These are phyloP conservation scores for Aegotheles bennettii DNA, from an alignment of 2,113 vertebrate species.

Conservation along the genomic window DNA sequence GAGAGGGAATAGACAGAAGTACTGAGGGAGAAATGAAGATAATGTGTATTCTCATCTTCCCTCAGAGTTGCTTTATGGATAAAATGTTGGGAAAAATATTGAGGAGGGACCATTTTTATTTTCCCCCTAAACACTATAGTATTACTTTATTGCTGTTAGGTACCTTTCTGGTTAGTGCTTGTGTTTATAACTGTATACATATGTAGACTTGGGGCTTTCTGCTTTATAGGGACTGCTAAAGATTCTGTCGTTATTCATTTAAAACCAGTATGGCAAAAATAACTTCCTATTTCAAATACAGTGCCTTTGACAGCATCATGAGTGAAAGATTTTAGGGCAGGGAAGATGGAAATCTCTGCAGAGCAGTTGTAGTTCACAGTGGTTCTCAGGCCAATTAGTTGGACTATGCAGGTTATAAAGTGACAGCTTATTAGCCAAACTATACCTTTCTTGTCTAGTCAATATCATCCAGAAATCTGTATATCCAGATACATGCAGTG, in stretches of 20 bases:
- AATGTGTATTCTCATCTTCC: background rate
- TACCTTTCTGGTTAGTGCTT: background rate
- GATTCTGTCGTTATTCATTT: background rate
- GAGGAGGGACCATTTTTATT: background rate
- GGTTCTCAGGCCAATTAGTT: background rate
- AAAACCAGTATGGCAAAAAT: background rate
- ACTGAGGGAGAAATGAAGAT: background rate
- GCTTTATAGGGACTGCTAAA: background rate
- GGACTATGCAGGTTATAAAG: background rate
- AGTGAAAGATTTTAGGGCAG: background rate
- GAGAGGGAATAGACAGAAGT: background rate
- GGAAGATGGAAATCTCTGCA: background rate
- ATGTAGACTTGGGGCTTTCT: background rate
- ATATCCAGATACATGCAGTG: background rate
- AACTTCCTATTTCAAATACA: background rate
- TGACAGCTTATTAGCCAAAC: background rate
- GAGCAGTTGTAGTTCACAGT: background rate
- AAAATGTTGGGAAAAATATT: background rate
- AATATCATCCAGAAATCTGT: background rate
- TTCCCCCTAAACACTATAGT: fast-evolving
- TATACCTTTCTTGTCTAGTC: background rate
- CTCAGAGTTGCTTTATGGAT: background rate
- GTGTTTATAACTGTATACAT: fast-evolving
- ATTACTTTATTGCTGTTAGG: background rate
- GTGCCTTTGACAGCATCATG: fast-evolving